These are phyloP conservation scores for Apodemia mormo DNA, from an alignment of 2,888 invertebrate genomes.

Conservation along the genomic window DNA sequence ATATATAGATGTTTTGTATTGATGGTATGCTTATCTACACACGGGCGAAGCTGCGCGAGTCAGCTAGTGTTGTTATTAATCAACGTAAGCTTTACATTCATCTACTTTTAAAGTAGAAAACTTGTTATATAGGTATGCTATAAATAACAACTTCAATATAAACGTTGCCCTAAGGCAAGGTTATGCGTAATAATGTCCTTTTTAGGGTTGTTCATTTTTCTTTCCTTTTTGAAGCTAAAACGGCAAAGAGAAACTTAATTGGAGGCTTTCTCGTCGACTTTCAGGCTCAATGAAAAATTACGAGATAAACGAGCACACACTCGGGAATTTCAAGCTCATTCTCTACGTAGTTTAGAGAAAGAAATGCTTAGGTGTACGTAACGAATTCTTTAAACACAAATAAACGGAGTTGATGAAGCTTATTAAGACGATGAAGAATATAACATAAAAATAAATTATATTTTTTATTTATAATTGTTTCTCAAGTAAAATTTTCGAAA, in stretches of 20 bases:
- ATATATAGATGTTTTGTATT: too few relatives aligned
- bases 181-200: slow-evolving; percentile 52
- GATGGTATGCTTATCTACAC: too few relatives aligned
- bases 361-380: slow-evolving; percentile 63
- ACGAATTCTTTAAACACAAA: slow-evolving; percentile 57
- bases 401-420: slow-evolving; percentile 57
- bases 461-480: neutral
- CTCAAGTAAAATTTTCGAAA: too few relatives aligned
- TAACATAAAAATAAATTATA: slow-evolving; percentile 2
- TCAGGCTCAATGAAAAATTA: slow-evolving; percentile 81
- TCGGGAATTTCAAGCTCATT: slow-evolving; percentile 72
- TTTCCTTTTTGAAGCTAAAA: slow-evolving; percentile 67
- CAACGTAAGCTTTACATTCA: too few relatives aligned
- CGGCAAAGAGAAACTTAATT: slow-evolving; percentile 81
- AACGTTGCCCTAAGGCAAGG: slow-evolving; percentile 1
- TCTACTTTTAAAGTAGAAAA: too few relatives aligned
- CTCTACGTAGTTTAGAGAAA: slow-evolving; percentile 53
- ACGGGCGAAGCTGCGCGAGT: too few relatives aligned
- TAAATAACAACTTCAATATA: neutral
- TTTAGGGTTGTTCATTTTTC: slow-evolving; percentile 74
- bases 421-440: slow-evolving; percentile 22
- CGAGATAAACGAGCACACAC: slow-evolving; percentile 79
- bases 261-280: slow-evolving; percentile 76
- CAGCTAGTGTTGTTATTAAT: too few relatives aligned
- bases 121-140: neutral